Percentiles rank a stretch among this genome's conserved stretches.
Evolutionary conservation across 2,888 invertebrate genomes (phyloP).

Genomic region (Luperina testacea): DNA sequence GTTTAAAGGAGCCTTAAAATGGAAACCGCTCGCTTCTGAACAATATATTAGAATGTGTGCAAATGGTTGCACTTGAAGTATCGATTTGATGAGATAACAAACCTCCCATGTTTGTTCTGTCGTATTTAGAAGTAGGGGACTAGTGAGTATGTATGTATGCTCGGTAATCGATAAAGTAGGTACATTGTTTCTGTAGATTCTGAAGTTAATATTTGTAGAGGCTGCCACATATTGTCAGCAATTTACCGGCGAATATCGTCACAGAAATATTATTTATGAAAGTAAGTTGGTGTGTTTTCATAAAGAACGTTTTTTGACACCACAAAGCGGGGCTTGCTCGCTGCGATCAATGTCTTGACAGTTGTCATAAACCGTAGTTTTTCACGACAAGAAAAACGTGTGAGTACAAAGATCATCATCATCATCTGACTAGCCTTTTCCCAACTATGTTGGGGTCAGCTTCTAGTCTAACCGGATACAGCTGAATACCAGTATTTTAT

Average conservation of each 20-base stretch:
- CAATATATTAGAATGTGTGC: conserved; percentile 12
- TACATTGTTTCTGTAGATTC: not conserved
- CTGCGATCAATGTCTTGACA: not conserved
- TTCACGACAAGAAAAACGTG: too few relatives aligned
- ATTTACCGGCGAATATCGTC: not conserved
- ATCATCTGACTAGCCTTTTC: too few relatives aligned
- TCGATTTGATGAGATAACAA: conserved; percentile 36
- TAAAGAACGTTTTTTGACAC: not conserved
- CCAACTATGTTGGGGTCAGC: too few relatives aligned
- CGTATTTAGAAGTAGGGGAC: not conserved
- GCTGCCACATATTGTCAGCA: not conserved
- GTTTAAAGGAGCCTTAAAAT: not conserved
- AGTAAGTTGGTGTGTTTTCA: not conserved
- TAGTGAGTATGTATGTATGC: not conserved
- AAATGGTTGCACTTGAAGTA: conserved; percentile 34
- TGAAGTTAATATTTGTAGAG: not conserved
- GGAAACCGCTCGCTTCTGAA: not conserved
- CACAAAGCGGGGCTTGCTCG: not conserved
- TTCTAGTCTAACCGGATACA: too few relatives aligned
- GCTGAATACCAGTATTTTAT: too few relatives aligned
- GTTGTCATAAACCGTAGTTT: not conserved
- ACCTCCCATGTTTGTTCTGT: conserved; percentile 18
- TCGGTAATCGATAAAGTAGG: not conserved
- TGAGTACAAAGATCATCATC: too few relatives aligned
- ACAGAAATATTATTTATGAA: too few relatives aligned